Base-by-base conservation (phyloP, 2,113 vertebrate species). In the Rana temporaria region DNA sequence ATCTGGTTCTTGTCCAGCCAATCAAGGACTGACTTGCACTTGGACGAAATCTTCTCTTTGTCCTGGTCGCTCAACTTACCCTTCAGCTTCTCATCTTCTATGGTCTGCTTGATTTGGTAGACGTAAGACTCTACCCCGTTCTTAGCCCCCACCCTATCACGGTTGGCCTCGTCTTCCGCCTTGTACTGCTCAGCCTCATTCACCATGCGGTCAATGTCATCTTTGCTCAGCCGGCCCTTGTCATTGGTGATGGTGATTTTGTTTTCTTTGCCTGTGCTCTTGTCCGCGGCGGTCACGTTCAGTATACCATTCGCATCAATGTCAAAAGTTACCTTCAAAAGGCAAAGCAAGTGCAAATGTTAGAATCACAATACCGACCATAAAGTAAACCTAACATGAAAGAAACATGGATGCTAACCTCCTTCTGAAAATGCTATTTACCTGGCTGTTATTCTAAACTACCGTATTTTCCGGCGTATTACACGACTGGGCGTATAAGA, bases 211-310 rank as follows among this genome's bases (percentile, higher is more conserved):
- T 95, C 94, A 0, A 95, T 95, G 83, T 95, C 94, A 0, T 94
- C 93, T 79, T 95, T 95, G 89, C 91, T 95, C 59, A 95, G 92
- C 19, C 94, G 92, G 14, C 94, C 94, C 70, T 95, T 95, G 89
- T 95, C 94, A 0, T 95, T 95, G 66, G 94, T 95, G 82, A 95
- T 95, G 26, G 93, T 95, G 79, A 95, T 95, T 85, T 95, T 95
- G 85, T 93, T 95, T 86, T 94, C 94, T 24, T 94, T 94, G 0
- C 94, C 93, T 0, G 94, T 95, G 84, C 93, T 95, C 89, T 95
- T 95, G 89, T 95, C 94, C 16, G 91, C 92, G 0, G 94, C 94
- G 0, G 93, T 93, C 59, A 95, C 94, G 0, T 95, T 94, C 67
- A 95, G 90, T 52, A 95, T 95, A 42, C 94, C 94, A 0, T 95